These are phyloP conservation scores for Chaetophractus vellerosus DNA, from an alignment of 2,797 vertebrate species.

Conservation along the genomic window DNA sequence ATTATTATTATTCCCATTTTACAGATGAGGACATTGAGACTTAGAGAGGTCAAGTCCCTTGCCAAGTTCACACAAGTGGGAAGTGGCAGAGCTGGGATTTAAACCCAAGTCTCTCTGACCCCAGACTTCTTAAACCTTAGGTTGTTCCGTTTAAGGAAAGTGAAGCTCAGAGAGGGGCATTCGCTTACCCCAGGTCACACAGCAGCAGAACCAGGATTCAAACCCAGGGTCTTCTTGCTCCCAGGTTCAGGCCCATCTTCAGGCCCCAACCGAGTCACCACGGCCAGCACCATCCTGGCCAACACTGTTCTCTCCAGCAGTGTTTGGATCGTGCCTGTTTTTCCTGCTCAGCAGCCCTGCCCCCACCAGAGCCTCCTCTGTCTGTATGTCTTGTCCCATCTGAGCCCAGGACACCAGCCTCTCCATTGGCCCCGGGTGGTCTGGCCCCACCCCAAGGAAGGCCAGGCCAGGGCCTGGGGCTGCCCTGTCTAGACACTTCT, in stretches of 20 bases:
- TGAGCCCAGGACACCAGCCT: background rate
- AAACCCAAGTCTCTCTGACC: constrained; percentile 5
- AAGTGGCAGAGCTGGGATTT: background rate
- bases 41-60: background rate
- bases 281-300: background rate
- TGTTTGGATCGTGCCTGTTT: background rate
- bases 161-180: background rate
- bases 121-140: background rate
- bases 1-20: background rate
- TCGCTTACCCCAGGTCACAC: background rate
- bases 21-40: background rate
- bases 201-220: background rate
- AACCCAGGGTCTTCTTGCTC: background rate
- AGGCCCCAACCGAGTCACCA: background rate
- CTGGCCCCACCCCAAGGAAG: background rate
- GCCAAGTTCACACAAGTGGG: background rate
- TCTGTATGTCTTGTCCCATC: background rate
- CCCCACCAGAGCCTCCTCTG: background rate
- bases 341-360: background rate
- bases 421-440: background rate
- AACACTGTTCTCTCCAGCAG: background rate
- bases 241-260: background rate
- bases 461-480: constrained; percentile 53
- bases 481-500: constrained; percentile 72
- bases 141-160: background rate